Base-by-base conservation (phyloP, 92 coral and sea anemone genomes). In the Isaurus tuberculatus region DNA sequence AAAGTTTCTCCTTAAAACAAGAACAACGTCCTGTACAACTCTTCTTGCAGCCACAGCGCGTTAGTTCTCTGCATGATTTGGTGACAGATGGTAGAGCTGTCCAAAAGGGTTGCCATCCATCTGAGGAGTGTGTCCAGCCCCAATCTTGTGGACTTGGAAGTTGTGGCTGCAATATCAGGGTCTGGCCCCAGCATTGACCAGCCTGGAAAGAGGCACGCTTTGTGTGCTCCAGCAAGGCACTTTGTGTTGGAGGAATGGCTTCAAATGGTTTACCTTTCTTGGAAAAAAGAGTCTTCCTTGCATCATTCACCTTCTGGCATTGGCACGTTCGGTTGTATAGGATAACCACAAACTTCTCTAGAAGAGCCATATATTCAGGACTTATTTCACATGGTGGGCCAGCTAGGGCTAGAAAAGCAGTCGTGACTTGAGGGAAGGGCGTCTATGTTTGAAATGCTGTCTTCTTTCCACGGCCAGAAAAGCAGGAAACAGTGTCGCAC, bases 401-500 rank as follows among this genome's bases (percentile, higher is more conserved):
- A 2, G 82, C 27, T 11, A 90, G 72, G 28, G 43, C 16, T 27
- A 87, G 20, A 30, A 84, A 84, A 8, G 79, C 84, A 25, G 72
- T 36, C 7, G 91, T 91, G 8, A 69, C 89, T 8, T 84, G 87
- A 49, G 83, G 69, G 66, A 77, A 87, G 14, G 53, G 27, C 68
- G 29, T 83, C 89, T 83, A 84, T 23, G 89, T 73, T 36, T 57
- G 55, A 79, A 75, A 66, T 64, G 94, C 89, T 15, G 91, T 84
- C 83, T 84, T 87, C 55, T 87, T 91, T 19, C 87, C 87, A 66
- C 57, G 66, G 13, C 91, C 85, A 36, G 80, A 73, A 53, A 91
- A 91, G 26, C 64, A 80, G 11, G 88, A 91, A 31, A 91, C 94
- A 14, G 89, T 91, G 65, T 91, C 91, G 58, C 91, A 91, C 26